Evolutionary conservation across 1,140 invertebrate species (phyloP), one percentile per base, ranked within the genome.

Genomic region (Brachionus koreanus): DNA sequence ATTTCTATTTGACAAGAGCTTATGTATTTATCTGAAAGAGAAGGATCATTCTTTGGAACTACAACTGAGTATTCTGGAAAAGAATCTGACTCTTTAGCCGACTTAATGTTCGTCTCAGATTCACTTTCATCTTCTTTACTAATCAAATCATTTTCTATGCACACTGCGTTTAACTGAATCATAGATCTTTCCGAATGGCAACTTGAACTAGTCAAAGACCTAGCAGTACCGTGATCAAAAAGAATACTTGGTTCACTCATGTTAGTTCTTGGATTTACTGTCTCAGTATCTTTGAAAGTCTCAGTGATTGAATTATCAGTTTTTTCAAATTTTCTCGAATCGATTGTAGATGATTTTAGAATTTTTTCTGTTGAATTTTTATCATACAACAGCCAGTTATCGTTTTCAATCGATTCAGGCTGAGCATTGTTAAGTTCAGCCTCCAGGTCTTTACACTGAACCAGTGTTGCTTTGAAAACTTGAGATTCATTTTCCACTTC

Each of bases 341-440:
- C 16, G 9, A 35, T 29, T 42, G 37, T 65, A 5, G 49, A 57
- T 25, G 49, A 79, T 39, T 79, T 61, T 7, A 79, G n/a, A 13
- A 39, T 16, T 37, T 77, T 52, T 35, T 61, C 74, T 19, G 76
- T 42, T 43, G 76, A 79, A 79, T 65, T 57, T 65, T 79, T 79
- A 33, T 79, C 76, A 65, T 79, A 79, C 16, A 79, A 35, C 6
- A 79, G 37, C 76, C 76, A 79, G n/a, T 79, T 79, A 33, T 79
- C 76, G 13, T 65, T 79, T 12, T 13, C 5, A 37, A 79, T 25
- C 7, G 76, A 33, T 25, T 69, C 65, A 16, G 65, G 65, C 37
- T 39, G 16, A 37, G 37, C 6, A 37, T 16, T 39, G n/a, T 69
- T 69, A 7, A 69, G 10, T 69, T 69, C 65, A 19, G 65, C 65